phyloP scores from a whole-genome alignment of 2,797 vertebrate species.

The Oreonectes daqikongensis region DNA sequence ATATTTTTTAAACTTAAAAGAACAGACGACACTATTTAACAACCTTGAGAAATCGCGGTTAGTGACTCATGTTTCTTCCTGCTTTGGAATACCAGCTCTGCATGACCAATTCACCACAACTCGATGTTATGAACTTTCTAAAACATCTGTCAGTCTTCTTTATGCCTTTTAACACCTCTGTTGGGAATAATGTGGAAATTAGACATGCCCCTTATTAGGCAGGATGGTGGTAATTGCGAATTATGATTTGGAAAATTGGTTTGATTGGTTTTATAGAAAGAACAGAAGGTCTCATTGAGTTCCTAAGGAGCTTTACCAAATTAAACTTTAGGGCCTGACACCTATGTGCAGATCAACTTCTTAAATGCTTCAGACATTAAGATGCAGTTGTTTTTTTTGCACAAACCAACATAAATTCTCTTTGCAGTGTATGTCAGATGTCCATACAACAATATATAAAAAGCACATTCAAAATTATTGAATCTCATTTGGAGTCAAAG shows the following conservation, averaged over 20 bases:
- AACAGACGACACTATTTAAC: background rate
- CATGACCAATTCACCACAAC: background rate
- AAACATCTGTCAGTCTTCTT: conserved; percentile 5
- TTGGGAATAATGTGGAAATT: conserved; percentile 56
- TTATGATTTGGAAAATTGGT: conserved; percentile 45
- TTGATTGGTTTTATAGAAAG: conserved; percentile 57
- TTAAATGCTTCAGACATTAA: background rate
- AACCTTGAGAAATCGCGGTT: background rate
- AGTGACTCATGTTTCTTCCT: conserved; percentile 2
- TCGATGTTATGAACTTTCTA: background rate
- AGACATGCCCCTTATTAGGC: conserved; percentile 45
- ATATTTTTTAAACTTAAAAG: background rate
- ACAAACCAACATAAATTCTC: too few relatives aligned
- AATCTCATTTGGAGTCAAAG: background rate
- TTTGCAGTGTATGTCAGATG: too few relatives aligned
- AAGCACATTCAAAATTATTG: too few relatives aligned
- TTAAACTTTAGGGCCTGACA: background rate
- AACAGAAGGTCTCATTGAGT: conserved; percentile 37
- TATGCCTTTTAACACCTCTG: conserved; percentile 29
- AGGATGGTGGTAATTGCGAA: conserved; percentile 42
- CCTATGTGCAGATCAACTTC: background rate
- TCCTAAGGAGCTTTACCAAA: conserved; percentile 19
- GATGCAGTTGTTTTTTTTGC: too few relatives aligned
- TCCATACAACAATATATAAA: too few relatives aligned
- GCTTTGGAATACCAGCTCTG: conserved; percentile 7